A percentile compares a stretch with the other conserved stretches of the same genome.
Conservation (phyloP, 2,113 vertebrate species). For the Prolemur simus region DNA sequence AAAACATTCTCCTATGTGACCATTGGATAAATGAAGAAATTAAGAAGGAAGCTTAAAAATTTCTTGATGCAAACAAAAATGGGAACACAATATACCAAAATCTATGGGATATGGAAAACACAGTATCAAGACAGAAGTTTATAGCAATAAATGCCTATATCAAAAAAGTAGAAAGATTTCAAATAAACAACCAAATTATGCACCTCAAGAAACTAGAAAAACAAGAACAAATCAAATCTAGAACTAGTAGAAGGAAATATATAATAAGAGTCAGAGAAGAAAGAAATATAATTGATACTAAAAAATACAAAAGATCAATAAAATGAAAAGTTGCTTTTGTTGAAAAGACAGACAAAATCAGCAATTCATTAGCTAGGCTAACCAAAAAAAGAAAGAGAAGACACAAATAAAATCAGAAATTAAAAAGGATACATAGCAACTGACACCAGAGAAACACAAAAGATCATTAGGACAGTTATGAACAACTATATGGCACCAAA, state of each 20-base stretch:
- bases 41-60: not conserved
- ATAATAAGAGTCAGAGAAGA: not conserved
- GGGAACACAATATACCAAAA: not conserved
- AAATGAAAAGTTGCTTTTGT: not conserved
- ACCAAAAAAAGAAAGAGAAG: not conserved
- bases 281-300: not conserved
- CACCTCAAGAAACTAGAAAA: not conserved
- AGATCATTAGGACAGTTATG: not conserved
- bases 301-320: not conserved
- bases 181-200: not conserved
- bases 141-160: not conserved
- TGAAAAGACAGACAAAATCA: not conserved
- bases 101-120: not conserved
- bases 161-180: not conserved
- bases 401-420: not conserved
- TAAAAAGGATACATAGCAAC: not conserved
- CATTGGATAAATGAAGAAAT: not conserved
- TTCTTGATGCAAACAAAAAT: not conserved
- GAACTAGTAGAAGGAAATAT: not conserved
- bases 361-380: not conserved
- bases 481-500: not conserved
- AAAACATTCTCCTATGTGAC: not conserved
- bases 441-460: not conserved
- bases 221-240: not conserved
- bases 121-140: not conserved